Evolutionary conservation across 2,797 vertebrate genomes (phyloP).

Genomic region (Myotis findleyi): DNA sequence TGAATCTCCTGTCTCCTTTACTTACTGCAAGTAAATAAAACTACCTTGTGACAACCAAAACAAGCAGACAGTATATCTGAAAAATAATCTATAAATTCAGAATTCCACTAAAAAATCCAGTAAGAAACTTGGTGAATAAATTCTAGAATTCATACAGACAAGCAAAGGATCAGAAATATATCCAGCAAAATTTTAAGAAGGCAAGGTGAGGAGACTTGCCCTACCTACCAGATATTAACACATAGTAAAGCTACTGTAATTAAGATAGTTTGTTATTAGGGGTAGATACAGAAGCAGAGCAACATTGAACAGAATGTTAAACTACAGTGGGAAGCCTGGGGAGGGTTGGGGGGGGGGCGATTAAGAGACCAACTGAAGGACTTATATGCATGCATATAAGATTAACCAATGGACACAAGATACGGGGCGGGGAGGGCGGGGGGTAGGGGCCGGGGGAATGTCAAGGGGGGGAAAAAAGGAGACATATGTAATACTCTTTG

Average conservation of each 20-base stretch:
- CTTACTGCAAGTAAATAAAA: neutral
- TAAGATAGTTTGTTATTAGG: neutral
- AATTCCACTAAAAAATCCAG: neutral
- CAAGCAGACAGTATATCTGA: neutral
- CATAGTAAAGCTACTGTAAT: neutral
- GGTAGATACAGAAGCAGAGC: too few relatives aligned
- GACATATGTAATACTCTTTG: too few relatives aligned
- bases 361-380: too few relatives aligned
- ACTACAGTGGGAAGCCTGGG: too few relatives aligned
- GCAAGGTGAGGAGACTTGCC: neutral
- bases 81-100: constrained; percentile 1
- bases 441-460: too few relatives aligned
- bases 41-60: neutral
- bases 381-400: too few relatives aligned
- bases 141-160: neutral
- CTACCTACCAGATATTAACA: neutral
- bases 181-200: neutral
- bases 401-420: too few relatives aligned
- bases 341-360: too few relatives aligned
- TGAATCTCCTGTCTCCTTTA: neutral
- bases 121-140: neutral
- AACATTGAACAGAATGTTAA: too few relatives aligned
- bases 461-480: too few relatives aligned
- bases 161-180: neutral
- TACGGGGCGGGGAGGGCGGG: too few relatives aligned